phyloP scores from a whole-genome alignment of 2,113 vertebrate genomes.

The Platichthys stellatus region DNA sequence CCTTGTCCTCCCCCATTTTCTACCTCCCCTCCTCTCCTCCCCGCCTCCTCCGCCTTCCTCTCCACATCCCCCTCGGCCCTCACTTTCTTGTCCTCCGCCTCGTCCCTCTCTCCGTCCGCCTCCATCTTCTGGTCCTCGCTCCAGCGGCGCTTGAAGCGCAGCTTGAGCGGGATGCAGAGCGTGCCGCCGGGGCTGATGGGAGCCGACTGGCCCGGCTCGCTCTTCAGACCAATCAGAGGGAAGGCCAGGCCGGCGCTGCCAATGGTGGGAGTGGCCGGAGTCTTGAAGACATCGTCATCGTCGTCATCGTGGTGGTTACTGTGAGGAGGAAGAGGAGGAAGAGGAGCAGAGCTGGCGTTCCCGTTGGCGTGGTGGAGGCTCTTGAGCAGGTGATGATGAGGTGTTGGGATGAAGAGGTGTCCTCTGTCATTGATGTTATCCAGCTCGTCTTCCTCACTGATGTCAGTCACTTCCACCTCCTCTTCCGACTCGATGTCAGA shows the following conservation, averaged over 20 bases:
- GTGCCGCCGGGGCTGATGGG: conserved; percentile 77
- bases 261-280: conserved; percentile 80
- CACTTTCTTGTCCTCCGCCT: conserved; percentile 87
- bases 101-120: conserved; percentile 81
- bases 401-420: conserved; percentile 61
- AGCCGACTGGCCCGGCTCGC: conserved; percentile 71
- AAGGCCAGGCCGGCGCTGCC: conserved; percentile 30
- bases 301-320: conserved; percentile 13
- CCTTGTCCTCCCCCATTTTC: conserved; percentile 40
- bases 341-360: conserved; percentile 21
- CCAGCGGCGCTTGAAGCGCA: conserved; percentile 93
- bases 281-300: conserved; percentile 91
- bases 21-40: conserved; percentile 48
- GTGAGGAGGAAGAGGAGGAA: conserved; percentile 28
- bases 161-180: conserved; percentile 90
- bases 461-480: conserved; percentile 92
- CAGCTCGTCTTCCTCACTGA: conserved; percentile 86
- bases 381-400: conserved; percentile 33
- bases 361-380: conserved; percentile 29
- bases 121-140: conserved; percentile 92
- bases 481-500: conserved; percentile 90
- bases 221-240: conserved; percentile 68
- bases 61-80: conserved; percentile 76
- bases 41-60: conserved; percentile 49
- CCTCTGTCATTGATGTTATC: conserved; percentile 53